Conservation (phyloP, 2,888 invertebrate species). For the Cephus rjabovi region DNA sequence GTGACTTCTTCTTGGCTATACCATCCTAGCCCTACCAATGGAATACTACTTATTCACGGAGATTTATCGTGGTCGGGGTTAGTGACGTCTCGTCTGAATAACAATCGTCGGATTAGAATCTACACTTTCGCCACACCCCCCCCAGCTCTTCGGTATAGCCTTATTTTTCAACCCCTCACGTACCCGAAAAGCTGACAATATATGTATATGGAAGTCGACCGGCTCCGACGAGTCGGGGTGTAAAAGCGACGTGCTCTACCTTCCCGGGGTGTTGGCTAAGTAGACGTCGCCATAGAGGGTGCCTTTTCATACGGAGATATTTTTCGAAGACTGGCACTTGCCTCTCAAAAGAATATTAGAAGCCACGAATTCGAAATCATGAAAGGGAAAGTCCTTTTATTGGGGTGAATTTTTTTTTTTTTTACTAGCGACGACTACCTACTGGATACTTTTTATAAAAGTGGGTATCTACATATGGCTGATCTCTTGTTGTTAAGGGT, state of each 20-base stretch:
- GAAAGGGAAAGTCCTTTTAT: neutral
- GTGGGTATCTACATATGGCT: neutral
- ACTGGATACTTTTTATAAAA: neutral
- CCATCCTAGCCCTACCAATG: neutral
- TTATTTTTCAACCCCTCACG: constrained; percentile 16
- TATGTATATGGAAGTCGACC: constrained; percentile 26
- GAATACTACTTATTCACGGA: constrained; percentile 4
- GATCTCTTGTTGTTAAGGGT: neutral
- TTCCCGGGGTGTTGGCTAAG: neutral
- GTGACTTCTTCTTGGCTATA: neutral
- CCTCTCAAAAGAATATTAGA: neutral
- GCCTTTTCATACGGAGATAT: neutral
- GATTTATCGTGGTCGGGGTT: constrained; percentile 31
- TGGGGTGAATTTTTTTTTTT: neutral
- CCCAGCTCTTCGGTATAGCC: neutral
- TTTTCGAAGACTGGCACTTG: neutral
- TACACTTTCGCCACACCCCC: neutral
- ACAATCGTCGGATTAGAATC: neutral
- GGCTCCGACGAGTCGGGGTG: constrained; percentile 16
- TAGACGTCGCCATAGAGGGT: neutral
- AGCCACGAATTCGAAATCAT: neutral
- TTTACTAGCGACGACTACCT: neutral
- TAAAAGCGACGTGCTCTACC: constrained; percentile 7
- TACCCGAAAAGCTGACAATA: constrained; percentile 36
- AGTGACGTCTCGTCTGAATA: neutral